Evolutionary conservation across 2,797 vertebrate species (phyloP), one percentile per base, ranked within the genome.

Genomic region (Staurois parvus): DNA sequence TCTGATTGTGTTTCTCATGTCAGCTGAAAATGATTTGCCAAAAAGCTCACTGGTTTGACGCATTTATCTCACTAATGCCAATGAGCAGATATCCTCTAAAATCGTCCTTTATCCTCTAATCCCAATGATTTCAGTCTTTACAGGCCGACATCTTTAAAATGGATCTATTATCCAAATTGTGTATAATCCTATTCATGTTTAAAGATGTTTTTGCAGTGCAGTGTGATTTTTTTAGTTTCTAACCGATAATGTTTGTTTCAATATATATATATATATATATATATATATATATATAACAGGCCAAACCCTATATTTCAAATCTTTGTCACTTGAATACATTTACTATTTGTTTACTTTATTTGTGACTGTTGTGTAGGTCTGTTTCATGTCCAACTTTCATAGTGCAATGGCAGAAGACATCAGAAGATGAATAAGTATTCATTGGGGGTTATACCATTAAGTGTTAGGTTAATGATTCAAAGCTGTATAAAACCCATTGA

Each of bases 31-130:
- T 34, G 42, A 52, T 80, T 80, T 70, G 66, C 78, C 67, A 80
- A 70, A 69, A 34, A 52, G 28, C 77, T 69, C 28, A 69, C 77
- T 30, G 62, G 76, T 79, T 68, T 79, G 78, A 80, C 42, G 67
- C 66, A 80, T 70, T 80, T 70, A 80, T 45, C 42, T 69, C 42
- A 56, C 78, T 80, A 80, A 70, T 80, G 78, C 66, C 76, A 80
- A 80, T 80, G 78, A 80, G 45, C 64, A 80, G 78, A 70, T 69
- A 67, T 79, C 62, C 26, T 29, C 62, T 70, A 70, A 80, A 79
- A 80, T 80, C 42, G 56, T 70, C 32, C 67, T 80, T 80, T 80
- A 80, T 80, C 78, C 78, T 30, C 78, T 80, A 80, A 80, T 80
- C 78, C 78, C 29, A 70, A 80, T 80, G 66, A 80, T 70, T 80